Evolutionary conservation across 1,140 invertebrate species (phyloP).

Genomic region (Brachionus paranguensis): DNA sequence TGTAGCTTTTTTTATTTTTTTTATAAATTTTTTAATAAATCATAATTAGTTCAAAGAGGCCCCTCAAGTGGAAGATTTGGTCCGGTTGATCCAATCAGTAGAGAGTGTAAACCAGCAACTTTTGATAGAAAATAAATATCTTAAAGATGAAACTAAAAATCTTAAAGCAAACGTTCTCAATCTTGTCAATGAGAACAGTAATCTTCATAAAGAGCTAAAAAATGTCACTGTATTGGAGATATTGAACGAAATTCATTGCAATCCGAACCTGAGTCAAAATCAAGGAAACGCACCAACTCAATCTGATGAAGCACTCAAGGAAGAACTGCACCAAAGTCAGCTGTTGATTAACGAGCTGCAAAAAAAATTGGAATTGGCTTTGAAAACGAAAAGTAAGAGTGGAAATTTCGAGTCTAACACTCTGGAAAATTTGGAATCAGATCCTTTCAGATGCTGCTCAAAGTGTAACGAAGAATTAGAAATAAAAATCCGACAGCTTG

Average conservation of each 20-base stretch:
- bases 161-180: background rate
- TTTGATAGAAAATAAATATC: conserved; percentile 6
- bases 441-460: background rate
- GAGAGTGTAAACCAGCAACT: conserved; percentile 29
- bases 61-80: conserved; percentile 4
- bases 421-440: conserved; percentile 16
- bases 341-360: conserved; percentile 33
- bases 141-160: background rate
- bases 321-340: conserved; percentile 19
- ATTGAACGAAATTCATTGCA: background rate
- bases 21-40: background rate
- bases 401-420: background rate
- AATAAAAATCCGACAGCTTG: background rate
- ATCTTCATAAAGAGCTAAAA: conserved; percentile 16
- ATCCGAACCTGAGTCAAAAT: background rate
- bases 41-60: conserved; percentile 9
- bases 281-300: background rate
- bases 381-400: conserved; percentile 10
- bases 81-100: conserved; percentile 17
- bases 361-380: conserved; percentile 17
- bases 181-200: background rate
- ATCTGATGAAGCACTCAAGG: background rate
- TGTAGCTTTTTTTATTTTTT: background rate
- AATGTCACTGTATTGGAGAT: conserved; percentile 34
- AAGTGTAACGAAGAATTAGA: conserved; percentile 28